Evolutionary conservation across 2,797 vertebrate genomes (phyloP).

Genomic region (Takifugu ocellatus): DNA sequence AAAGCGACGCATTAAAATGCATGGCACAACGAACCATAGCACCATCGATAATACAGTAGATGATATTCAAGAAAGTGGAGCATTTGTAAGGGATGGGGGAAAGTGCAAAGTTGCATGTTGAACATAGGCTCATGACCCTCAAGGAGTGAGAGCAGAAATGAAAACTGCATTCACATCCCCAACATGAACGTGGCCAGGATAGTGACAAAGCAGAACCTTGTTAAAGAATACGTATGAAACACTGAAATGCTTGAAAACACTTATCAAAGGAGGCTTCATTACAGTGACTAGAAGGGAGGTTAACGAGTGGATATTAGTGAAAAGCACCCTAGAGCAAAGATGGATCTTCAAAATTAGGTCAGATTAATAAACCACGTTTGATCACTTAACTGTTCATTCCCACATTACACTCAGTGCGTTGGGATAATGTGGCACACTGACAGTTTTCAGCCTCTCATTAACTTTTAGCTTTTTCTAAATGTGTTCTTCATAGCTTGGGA

Average conservation of each 20-base stretch:
- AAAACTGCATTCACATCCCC: slow-evolving; percentile 7
- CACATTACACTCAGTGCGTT: slow-evolving; percentile 21
- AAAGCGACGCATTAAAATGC: not conserved
- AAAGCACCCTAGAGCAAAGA: slow-evolving; percentile 51
- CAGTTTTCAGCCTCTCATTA: slow-evolving; percentile 35
- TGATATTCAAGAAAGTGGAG: not conserved
- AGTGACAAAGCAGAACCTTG: slow-evolving; percentile 35
- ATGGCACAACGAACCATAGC: not conserved
- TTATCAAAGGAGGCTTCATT: slow-evolving; percentile 45
- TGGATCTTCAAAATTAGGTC: slow-evolving; percentile 52
- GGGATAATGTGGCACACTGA: slow-evolving; percentile 30
- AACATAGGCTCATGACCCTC: no score
- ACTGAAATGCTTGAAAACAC: slow-evolving; percentile 43
- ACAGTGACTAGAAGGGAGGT: slow-evolving; percentile 40
- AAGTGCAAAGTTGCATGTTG: no score
- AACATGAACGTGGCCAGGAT: slow-evolving; percentile 1
- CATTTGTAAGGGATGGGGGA: not conserved
- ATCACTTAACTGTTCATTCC: slow-evolving; percentile 46
- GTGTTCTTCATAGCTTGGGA: slow-evolving; percentile 19
- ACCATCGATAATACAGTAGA: not conserved
- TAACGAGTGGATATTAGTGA: slow-evolving; percentile 60
- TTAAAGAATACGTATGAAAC: slow-evolving; percentile 39
- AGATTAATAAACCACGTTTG: slow-evolving; percentile 43
- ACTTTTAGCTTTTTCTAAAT: slow-evolving; percentile 30
- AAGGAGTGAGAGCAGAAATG: not conserved